A percentile compares a stretch with the other conserved stretches of the same genome.
Evolutionary conservation across 2,888 invertebrate genomes (phyloP).

Genomic region (Lithophane semibrunnea): DNA sequence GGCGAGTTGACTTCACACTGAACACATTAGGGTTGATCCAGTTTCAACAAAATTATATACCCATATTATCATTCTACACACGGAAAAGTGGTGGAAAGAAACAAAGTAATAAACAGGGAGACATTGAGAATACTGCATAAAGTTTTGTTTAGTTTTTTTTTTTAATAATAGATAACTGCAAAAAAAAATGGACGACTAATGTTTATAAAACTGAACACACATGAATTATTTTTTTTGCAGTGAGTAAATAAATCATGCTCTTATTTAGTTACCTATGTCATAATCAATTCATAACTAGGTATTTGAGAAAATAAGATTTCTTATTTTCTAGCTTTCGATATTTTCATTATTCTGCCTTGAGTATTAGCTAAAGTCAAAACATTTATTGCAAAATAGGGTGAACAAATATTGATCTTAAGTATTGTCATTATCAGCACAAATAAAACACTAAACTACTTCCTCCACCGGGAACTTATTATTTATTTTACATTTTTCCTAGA

Average conservation of each 20-base stretch:
- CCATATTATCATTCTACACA: slow-evolving; percentile 20
- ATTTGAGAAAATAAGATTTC: background rate
- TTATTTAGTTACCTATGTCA: background rate
- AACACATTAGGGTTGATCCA: slow-evolving; percentile 81
- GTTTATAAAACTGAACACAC: too few relatives aligned
- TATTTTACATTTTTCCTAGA: background rate
- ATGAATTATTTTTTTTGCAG: background rate
- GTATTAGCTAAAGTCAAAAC: background rate
- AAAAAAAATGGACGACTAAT: too few relatives aligned
- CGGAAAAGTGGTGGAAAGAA: background rate
- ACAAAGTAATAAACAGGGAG: background rate
- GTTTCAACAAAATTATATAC: slow-evolving; percentile 70
- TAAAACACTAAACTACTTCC: background rate
- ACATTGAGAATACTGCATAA: too few relatives aligned
- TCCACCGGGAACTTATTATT: background rate
- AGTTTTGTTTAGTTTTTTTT: too few relatives aligned
- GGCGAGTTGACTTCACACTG: slow-evolving; percentile 79
- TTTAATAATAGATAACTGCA: too few relatives aligned
- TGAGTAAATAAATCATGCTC: background rate
- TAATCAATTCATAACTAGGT: background rate
- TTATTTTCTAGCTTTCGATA: background rate
- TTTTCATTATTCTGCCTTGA: background rate
- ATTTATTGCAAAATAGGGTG: background rate
- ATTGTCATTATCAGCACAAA: too few relatives aligned
- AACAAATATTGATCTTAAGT: background rate